A percentile compares a stretch with the other conserved stretches of the same genome.
Evolutionary conservation across 2,888 invertebrate species (phyloP).

Genomic region (Macaria notata): DNA sequence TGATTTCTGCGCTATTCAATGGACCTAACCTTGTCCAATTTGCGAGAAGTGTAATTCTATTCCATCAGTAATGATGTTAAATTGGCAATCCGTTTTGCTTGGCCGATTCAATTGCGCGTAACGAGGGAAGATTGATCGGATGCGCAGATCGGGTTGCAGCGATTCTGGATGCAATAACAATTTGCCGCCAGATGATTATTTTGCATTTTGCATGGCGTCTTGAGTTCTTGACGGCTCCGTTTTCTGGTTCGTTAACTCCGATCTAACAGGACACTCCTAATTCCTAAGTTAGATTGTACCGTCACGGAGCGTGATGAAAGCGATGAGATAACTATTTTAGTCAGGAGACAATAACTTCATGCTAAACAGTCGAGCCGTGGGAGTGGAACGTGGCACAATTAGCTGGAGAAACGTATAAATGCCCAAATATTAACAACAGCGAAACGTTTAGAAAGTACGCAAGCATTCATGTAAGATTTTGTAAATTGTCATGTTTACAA

Average conservation of each 20-base stretch:
- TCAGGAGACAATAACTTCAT: conserved; percentile 36
- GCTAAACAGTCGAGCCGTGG: conserved; percentile 42
- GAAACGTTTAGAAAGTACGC: conserved; percentile 47
- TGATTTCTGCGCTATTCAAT: conserved; percentile 33
- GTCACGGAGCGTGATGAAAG: conserved; percentile 38
- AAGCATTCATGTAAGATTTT: conserved; percentile 17
- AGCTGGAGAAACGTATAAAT: conserved; percentile 32
- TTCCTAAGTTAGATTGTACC: conserved; percentile 19
- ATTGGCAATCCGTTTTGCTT: conserved; percentile 63
- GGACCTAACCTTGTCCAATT: conserved; percentile 38
- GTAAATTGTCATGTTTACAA: too few relatives aligned
- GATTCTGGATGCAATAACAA: conserved; percentile 50
- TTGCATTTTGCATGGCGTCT: conserved; percentile 44
- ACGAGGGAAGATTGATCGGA: conserved; percentile 55
- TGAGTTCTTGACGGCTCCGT: conserved; percentile 35
- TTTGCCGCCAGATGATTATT: conserved; percentile 57
- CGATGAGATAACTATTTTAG: conserved; percentile 35
- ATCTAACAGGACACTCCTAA: conserved; percentile 29
- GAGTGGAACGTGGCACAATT: conserved; percentile 39
- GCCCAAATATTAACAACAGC: conserved; percentile 33
- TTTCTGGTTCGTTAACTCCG: conserved; percentile 45
- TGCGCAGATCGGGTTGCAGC: conserved; percentile 48
- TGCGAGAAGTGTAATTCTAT: conserved; percentile 49
- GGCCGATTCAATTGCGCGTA: conserved; percentile 57
- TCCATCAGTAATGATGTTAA: conserved; percentile 55